Evolutionary conservation across 1,140 invertebrate species (phyloP), one percentile per base, ranked within the genome.

Genomic region (Amyelois transitella): DNA sequence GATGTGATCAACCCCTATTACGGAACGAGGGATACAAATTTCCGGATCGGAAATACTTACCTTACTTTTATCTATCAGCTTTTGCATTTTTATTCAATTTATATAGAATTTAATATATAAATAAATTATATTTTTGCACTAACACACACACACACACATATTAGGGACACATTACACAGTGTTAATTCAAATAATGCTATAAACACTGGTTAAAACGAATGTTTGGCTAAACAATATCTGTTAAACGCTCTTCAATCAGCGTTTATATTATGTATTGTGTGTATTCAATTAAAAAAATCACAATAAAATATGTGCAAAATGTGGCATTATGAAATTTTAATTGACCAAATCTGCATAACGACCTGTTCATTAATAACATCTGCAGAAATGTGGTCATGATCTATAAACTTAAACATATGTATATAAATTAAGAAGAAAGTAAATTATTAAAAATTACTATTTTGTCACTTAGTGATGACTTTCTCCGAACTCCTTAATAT

Each of bases 261-360:
- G n/a, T n/a, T 64, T 64, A 67, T 56, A 67, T 68, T 64, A 68
- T 71, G 64, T 67, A 71, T 55, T n/a, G n/a, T n/a, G n/a, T n/a
- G n/a, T n/a, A n/a, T n/a, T n/a, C n/a, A n/a, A n/a, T n/a, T 32
- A 38, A n/a, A 8, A 14, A 38, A 38, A 10, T 28, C 25, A 28
- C 25, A 5, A n/a, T n/a, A 38, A 38, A 38, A n/a, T 14, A 14
- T 38, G n/a, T 38, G 32, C 32, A 14, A 38, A 38, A 38, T 38
- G 32, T 38, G 32, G 17, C n/a, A 38, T 38, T 14, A 14, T 10
- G 5, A 4, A n/a, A 38, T 38, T 6, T 38, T 1, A 38, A 14
- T 38, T 38, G 32, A 14, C 32, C 32, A 38, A n/a, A 38, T 38
- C 12, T 38, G n/a, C 32, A 38, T 38, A 38, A 38, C 8, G 32